Evolutionary conservation across 2,797 vertebrate species (phyloP).

Genomic region (Okamejei kenojei): DNA sequence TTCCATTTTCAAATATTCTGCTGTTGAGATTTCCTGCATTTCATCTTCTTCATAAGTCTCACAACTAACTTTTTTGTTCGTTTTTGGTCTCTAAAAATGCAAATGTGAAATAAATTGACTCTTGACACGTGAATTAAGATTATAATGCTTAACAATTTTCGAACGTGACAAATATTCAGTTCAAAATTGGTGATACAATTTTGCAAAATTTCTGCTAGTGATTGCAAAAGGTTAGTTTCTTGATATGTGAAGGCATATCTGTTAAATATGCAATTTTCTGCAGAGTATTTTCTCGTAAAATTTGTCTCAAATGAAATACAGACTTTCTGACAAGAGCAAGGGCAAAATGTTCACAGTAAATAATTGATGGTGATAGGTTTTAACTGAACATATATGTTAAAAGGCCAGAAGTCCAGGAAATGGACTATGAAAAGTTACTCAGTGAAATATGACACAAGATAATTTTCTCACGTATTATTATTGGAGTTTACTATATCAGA

Average conservation of each 20-base stretch:
- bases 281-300: constrained; percentile 5
- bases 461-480: background rate
- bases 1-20: constrained; percentile 18
- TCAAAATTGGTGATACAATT: background rate
- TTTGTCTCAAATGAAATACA: constrained; percentile 26
- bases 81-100: background rate
- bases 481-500: background rate
- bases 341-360: constrained; percentile 19
- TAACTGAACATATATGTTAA: background rate
- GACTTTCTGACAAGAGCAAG: constrained; percentile 30
- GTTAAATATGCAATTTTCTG: constrained; percentile 1
- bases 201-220: background rate
- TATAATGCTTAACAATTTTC: background rate
- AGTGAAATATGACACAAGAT: background rate
- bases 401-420: background rate
- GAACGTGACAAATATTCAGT: background rate
- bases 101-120: background rate
- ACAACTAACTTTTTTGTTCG: background rate
- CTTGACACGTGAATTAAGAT: too few species aligned
- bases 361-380: background rate
- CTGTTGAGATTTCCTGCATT: background rate
- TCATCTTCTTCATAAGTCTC: too few species aligned
- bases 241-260: background rate
- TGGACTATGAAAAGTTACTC: background rate
- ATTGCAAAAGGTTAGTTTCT: background rate